Evolutionary conservation across 2,888 invertebrate genomes (phyloP).

Genomic region (Apomyelois bistriatella): DNA sequence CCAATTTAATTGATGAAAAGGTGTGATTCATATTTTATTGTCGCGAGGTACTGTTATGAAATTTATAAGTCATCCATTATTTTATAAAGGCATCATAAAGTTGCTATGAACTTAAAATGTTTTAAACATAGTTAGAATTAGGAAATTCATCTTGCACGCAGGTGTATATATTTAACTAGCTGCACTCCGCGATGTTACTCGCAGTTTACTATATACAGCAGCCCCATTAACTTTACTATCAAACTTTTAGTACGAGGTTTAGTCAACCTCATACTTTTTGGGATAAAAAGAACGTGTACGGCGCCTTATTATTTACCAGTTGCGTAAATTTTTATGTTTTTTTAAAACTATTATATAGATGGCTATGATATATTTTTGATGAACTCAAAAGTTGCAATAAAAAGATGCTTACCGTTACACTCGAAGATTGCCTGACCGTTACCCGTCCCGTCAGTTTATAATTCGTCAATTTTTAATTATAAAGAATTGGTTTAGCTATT

Average conservation of each 20-base stretch:
- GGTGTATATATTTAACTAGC: no score
- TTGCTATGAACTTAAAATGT: no score
- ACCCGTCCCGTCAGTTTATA: not conserved
- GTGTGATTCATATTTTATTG: conserved; percentile 7
- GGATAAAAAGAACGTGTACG: no score
- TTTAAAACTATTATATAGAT: not conserved
- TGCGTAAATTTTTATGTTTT: no score
- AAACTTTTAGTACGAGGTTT: no score
- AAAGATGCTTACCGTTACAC: not conserved
- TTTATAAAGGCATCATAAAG: not conserved
- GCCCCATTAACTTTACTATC: no score
- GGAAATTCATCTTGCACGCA: no score
- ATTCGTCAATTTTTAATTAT: conserved; percentile 7
- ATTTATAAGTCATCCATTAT: not conserved
- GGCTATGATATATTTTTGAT: not conserved
- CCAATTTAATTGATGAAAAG: conserved; percentile 2
- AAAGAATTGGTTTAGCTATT: conserved; percentile 3
- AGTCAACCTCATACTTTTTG: no score
- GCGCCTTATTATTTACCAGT: no score
- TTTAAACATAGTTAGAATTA: no score
- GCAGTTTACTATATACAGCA: no score
- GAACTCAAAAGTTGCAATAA: not conserved
- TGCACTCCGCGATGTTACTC: no score
- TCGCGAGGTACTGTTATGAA: not conserved
- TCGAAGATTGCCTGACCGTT: not conserved